Conservation (phyloP, 2,888 invertebrate species). For the Drepanosiphum platanoidis region DNA sequence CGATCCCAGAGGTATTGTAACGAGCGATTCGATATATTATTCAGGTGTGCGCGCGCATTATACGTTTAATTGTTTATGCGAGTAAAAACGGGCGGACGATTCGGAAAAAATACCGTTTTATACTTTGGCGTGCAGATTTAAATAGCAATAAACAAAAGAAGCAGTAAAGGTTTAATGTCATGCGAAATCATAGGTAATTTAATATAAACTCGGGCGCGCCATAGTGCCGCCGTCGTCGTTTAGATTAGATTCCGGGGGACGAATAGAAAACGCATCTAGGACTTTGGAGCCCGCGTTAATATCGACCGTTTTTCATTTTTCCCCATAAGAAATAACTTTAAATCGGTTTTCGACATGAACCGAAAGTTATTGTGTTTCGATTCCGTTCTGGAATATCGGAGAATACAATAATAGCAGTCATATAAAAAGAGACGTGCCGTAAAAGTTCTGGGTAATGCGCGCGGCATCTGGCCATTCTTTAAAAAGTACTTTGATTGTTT, state of each 20-base stretch:
- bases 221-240: background rate
- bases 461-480: slow-evolving; percentile 43
- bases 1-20: slow-evolving; percentile 44
- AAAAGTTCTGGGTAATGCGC: slow-evolving; percentile 46
- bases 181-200: background rate
- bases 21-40: slow-evolving; percentile 47
- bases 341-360: slow-evolving; percentile 31
- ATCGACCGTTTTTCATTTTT: slow-evolving; percentile 12
- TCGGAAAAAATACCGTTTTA: background rate
- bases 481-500: slow-evolving; percentile 38
- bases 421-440: slow-evolving; percentile 30
- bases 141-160: background rate
- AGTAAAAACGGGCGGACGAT: background rate
- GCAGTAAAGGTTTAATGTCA: background rate
- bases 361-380: slow-evolving; percentile 42
- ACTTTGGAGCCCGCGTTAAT: background rate
- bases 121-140: background rate
- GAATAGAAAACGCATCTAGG: slow-evolving; percentile 12
- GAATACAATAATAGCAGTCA: slow-evolving; percentile 28
- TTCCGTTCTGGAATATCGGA: slow-evolving; percentile 39
- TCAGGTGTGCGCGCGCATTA: too few species aligned
- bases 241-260: background rate
- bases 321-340: slow-evolving; percentile 25
- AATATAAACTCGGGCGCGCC: background rate
- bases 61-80: slow-evolving; percentile 19